Base-by-base conservation (phyloP, 2,888 invertebrate species). In the Slavum lentiscoides region DNA sequence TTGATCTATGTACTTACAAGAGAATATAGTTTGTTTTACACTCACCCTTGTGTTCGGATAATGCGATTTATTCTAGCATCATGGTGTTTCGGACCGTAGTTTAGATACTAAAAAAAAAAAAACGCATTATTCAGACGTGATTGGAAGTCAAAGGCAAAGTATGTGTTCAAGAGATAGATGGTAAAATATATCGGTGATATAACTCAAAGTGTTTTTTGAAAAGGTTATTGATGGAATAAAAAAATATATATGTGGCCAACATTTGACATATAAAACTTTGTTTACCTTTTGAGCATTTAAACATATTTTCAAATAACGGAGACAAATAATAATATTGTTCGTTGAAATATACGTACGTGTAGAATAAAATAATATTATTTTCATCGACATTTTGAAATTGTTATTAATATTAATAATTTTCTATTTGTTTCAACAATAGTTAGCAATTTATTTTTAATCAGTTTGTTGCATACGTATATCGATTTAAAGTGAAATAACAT, bases 161-260 rank as follows among this genome's bases (percentile, higher is more conserved):
- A 70, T 69, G 69, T 62, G 43, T 69, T 77, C n/a, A 19, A 77
- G 17, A n/a, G 15, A 62, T 59, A 43, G n/a, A 49, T 43, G 61
- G 30, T 69, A 69, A 77, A 68, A 49, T 59, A 53, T 53, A 69
- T 49, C 19, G 77, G 37, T 11, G 11, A 61, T 53, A 76, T 62
- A 49, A 69, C 49, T 62, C 30, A 77, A 77, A 69, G 30, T 69
- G 30, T 55, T 69, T n/a, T 76, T 49, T 68, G 43, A 75, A 68
- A 55, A 59, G 19, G n/a, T 49, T 76, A 43, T 68, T 43, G 23
- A 67, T 58, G 53, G 13, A 21, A 55, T 39, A 17, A 74, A 74
- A 39, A 64, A 74, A 39, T n/a, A n/a, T n/a, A n/a, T n/a, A 8
- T 62, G 30, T 21, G n/a, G 64, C 15, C 19, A 55, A 59, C 17